phyloP scores from a whole-genome alignment of 2,797 vertebrate species.

The Sibirionetta formosa region DNA sequence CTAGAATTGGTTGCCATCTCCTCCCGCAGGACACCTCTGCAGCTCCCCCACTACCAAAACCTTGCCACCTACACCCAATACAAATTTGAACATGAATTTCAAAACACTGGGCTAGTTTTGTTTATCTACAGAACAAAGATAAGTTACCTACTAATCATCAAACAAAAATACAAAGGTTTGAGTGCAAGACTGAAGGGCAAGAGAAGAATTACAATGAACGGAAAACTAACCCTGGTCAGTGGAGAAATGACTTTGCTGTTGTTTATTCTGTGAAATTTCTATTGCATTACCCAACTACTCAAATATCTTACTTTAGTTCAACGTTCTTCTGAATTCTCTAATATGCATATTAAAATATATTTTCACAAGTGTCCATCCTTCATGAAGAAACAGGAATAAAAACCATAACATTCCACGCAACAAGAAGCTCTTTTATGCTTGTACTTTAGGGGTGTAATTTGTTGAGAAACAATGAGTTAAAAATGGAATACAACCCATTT shows the following conservation, averaged over 20 bases:
- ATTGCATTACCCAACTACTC: background rate
- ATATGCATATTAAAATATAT: background rate
- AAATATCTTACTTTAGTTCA: background rate
- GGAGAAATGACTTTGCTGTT: background rate
- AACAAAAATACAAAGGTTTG: background rate
- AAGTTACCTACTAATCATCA: background rate
- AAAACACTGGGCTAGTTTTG: background rate
- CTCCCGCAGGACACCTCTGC: background rate
- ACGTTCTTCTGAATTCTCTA: background rate
- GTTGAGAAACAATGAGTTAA: background rate
- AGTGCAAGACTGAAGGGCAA: background rate
- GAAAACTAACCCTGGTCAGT: background rate
- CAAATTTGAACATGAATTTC: background rate
- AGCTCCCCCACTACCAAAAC: fast-evolving
- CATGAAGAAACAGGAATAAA: background rate
- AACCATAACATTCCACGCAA: background rate
- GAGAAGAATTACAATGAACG: background rate
- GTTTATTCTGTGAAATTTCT: background rate
- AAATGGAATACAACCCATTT: background rate
- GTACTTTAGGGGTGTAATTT: background rate
- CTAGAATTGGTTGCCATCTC: background rate
- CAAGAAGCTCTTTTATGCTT: background rate
- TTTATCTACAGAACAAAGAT: background rate
- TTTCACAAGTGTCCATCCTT: background rate
- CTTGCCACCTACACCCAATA: background rate